Evolutionary conservation across 2,797 vertebrate species (phyloP).

Genomic region (Astyanax mexicanus): DNA sequence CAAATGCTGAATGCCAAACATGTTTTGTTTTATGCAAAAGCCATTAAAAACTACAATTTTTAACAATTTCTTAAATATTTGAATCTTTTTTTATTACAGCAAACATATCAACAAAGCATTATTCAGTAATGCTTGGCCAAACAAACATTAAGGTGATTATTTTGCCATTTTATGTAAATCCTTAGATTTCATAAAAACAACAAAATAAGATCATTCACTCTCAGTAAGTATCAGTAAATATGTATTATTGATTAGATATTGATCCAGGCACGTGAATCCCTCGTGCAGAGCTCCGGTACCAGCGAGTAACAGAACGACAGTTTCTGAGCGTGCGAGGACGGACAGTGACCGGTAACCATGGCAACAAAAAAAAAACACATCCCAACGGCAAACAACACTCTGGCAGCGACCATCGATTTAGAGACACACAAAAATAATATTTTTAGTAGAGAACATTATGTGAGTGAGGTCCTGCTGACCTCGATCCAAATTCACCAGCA

Average conservation of each 20-base stretch:
- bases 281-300: slow-evolving; percentile 44
- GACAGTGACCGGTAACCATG: slow-evolving; percentile 52
- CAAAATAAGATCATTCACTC: background rate
- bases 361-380: slow-evolving; percentile 37
- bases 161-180: too few relatives aligned
- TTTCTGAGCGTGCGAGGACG: slow-evolving; percentile 51
- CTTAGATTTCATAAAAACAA: too few relatives aligned
- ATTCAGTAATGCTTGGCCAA: too few relatives aligned
- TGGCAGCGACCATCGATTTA: slow-evolving; percentile 26
- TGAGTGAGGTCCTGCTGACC: background rate
- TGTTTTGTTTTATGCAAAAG: too few relatives aligned
- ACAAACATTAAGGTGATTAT: too few relatives aligned
- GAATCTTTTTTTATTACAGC: too few relatives aligned
- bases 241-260: slow-evolving; percentile 65
- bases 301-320: slow-evolving; percentile 64
- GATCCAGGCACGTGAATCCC: slow-evolving; percentile 60
- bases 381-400: slow-evolving; percentile 23
- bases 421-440: slow-evolving; percentile 11
- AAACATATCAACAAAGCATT: too few relatives aligned
- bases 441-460: slow-evolving; percentile 21
- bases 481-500: background rate
- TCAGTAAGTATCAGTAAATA: background rate
- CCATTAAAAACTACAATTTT: too few relatives aligned
- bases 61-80: too few relatives aligned
- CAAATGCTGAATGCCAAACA: too few relatives aligned